phyloP scores from a whole-genome alignment of 2,113 vertebrate species.

The Diphyllodes magnificus region DNA sequence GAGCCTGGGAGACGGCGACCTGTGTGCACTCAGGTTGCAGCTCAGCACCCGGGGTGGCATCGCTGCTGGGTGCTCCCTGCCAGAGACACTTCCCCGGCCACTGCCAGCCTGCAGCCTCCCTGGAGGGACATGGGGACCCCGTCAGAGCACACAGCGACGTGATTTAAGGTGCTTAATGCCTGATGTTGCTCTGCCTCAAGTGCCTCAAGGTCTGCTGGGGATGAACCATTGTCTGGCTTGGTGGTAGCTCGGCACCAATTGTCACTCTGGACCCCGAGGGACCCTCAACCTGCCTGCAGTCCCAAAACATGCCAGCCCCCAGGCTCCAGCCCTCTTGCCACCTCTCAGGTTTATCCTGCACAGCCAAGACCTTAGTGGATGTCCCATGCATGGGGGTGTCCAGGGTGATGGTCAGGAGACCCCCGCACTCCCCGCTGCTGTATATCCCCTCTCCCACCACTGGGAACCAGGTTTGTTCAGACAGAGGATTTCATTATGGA shows the following conservation, averaged over 20 bases:
- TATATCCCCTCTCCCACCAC: accelerated
- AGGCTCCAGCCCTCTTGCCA: not conserved
- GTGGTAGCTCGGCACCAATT: not conserved
- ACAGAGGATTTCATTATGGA: not conserved
- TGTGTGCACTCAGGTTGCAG: not conserved
- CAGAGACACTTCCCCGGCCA: not conserved
- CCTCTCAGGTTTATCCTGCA: not conserved
- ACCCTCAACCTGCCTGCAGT: not conserved
- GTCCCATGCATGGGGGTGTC: no score
- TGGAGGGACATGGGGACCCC: accelerated
- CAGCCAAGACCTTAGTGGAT: not conserved
- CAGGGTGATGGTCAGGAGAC: not conserved
- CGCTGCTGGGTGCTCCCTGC: not conserved
- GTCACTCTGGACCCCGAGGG: not conserved
- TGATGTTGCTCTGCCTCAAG: not conserved
- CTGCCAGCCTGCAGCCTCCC: not conserved
- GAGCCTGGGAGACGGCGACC: not conserved
- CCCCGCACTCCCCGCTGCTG: not conserved
- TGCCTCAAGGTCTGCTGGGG: not conserved
- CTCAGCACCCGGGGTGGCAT: accelerated
- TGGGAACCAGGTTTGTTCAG: not conserved
- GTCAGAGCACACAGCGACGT: accelerated
- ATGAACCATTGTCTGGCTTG: not conserved
- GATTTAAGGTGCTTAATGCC: not conserved
- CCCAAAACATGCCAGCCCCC: not conserved